Percentiles rank a stretch among this genome's conserved stretches.
phyloP scores from a whole-genome alignment of 2,113 vertebrate species.

The Corythaixoides concolor region DNA sequence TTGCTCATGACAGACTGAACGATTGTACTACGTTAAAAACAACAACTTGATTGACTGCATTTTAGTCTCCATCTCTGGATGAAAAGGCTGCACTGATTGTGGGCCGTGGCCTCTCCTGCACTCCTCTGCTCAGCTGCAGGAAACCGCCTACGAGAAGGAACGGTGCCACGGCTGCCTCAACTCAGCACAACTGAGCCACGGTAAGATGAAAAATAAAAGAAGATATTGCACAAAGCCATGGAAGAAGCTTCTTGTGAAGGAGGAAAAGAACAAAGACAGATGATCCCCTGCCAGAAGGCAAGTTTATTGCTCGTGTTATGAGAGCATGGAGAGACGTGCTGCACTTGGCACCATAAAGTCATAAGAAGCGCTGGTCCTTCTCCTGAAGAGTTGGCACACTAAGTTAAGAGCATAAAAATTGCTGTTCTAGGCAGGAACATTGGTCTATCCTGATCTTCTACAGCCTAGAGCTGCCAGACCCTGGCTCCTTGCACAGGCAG shows the following conservation, averaged over 20 bases:
- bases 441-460: neutral
- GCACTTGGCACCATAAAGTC: neutral
- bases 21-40: neutral
- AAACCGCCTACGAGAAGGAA: neutral
- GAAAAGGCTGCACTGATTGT: neutral
- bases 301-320: rapidly evolving
- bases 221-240: neutral
- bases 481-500: neutral
- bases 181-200: neutral
- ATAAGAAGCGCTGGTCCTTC: rapidly evolving
- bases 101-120: neutral
- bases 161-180: neutral
- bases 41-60: neutral
- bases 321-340: neutral
- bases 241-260: neutral
- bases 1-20: neutral
- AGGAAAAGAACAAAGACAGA: neutral
- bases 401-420: neutral
- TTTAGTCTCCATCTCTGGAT: neutral
- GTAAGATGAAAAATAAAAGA: neutral
- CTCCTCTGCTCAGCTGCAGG: neutral
- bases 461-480: neutral
- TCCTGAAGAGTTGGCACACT: neutral
- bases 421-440: neutral
- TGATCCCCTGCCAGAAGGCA: neutral